Base-by-base conservation (phyloP, 2,797 vertebrate genomes). In the Chaenodraco wilsoni region DNA sequence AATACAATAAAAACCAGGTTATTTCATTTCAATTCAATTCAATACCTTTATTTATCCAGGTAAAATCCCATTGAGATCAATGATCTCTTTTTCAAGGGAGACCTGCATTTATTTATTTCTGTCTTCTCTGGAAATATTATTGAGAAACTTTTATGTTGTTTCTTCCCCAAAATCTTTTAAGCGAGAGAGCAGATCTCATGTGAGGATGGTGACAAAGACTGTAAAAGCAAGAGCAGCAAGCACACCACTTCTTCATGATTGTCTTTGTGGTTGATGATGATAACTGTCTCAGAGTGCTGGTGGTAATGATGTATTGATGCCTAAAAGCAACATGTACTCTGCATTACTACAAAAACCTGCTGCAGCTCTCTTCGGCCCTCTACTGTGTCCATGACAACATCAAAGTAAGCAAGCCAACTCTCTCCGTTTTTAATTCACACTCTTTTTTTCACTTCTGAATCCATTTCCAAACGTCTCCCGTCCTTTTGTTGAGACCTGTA, bases 311-410 rank as follows among this genome's bases (percentile, higher is more conserved):
- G 65, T 62, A 52, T 17, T 59, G 21, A 31, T 11, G 67, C 31
- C 6, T 4, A 21, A 62, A 50, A n/a, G 6, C 48, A 33, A 14
- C 48, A 19, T 21, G 40, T 31, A 11, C 12, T 41, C n/a, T 54
- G 50, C 68, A 58, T 64, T 45, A 41, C 37, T 57, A 21, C 16
- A 40, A 31, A 5, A 68, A 7, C 44, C 21, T 3, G 0, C n/a
- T 31, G 69, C 50, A 31, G 31, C 55, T 33, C 33, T 75, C n/a
- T 23, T 8, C 15, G 3, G 10, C n/a, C 65, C 19, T 52, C 4
- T 37, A 5, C 66, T 31, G 74, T 73, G 56, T 65, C 78, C 78
- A 79, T 82, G 82, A 70, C 78, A 80, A 78, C 82, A 21, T 23
- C 33, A 48, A 76, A 66, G 17, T 27, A 9, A 65, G 50, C 57